Base-by-base conservation (phyloP, 2,888 invertebrate species). In the Acanthoscelides obtectus region DNA sequence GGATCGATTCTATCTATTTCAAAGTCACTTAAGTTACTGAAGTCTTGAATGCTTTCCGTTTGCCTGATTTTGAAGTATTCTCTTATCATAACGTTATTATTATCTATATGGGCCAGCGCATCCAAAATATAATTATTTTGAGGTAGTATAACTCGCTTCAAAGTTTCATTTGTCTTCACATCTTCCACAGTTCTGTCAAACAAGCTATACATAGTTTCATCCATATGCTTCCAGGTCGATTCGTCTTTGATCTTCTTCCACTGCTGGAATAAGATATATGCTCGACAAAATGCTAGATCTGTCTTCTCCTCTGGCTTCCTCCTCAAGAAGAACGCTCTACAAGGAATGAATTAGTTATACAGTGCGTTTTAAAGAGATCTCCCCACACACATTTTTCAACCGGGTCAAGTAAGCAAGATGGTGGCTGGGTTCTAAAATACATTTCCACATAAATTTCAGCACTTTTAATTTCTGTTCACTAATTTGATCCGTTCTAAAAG, bases 191-290 rank as follows among this genome's bases (percentile, higher is more conserved):
- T 76, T 72, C 76, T 75, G 12, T 73, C 70, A 74, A 79, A 81
- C 67, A 76, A 76, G 69, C 75, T 75, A 25, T 77, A 78, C 73
- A 82, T 72, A 22, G 77, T 71, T 22, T 77, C 72, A 63, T 80
- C 79, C 75, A 81, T 79, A 27, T 70, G 70, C 64, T 72, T 66
- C 76, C 77, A 76, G 8, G 74, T 74, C 20, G 75, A 74, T 1
- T 70, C 20, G 67, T 70, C 70, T 22, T 72, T 64, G 0, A 78
- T 73, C 45, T 71, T 77, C 71, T 82, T 82, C 78, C 80, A 81
- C 69, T 79, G 80, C 72, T 81, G 77, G 72, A 79, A 81, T 12
- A 80, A 67, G 27, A 82, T 79, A 70, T 79, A 82, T 69, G 77
- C 75, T 64, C 82, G 75, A 74, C 80, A 81, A 75, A 81, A 82